Evolutionary conservation across 30 jellyfish, hydroid and myxozoan species (phyloP).

Genomic region (Cassiopea andromeda): DNA sequence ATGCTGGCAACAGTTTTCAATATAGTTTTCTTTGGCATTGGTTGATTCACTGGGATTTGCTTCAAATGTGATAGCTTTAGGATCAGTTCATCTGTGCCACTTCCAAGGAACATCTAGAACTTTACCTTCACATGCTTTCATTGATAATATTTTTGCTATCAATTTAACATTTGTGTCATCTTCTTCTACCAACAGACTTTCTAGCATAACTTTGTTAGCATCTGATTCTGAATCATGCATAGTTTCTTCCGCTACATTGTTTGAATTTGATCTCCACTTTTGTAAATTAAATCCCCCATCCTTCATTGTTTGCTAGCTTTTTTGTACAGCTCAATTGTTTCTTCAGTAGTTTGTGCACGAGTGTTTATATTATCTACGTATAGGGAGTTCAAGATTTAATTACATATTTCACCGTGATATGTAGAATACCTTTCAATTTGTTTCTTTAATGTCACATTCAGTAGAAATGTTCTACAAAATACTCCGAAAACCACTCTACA

Average conservation of each 20-base stretch:
- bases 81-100: conserved; percentile 5
- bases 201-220: background rate
- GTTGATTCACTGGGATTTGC: background rate
- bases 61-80: conserved; percentile 6
- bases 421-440: conserved; percentile 44
- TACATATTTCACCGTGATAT: conserved; percentile 34
- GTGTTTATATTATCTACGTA: conserved; percentile 61
- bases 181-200: background rate
- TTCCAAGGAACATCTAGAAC: conserved; percentile 67
- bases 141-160: background rate
- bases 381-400: conserved; percentile 19
- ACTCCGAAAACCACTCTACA: conserved; percentile 74
- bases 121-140: conserved; percentile 15
- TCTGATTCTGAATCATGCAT: background rate
- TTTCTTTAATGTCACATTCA: conserved; percentile 51
- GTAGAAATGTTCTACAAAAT: conserved; percentile 63
- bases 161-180: conserved; percentile 30
- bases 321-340: conserved; percentile 19
- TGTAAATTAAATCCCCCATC: conserved; percentile 63
- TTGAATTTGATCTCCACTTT: conserved; percentile 63
- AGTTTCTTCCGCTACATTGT: conserved; percentile 23
- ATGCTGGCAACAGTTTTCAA: conserved; percentile 18
- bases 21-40: background rate
- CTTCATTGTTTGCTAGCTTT: conserved; percentile 34
- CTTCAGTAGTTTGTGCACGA: conserved; percentile 40